Evolutionary conservation across 2,797 vertebrate species (phyloP), one percentile per base, ranked within the genome.

Genomic region (Chiroxiphia lanceolata): DNA sequence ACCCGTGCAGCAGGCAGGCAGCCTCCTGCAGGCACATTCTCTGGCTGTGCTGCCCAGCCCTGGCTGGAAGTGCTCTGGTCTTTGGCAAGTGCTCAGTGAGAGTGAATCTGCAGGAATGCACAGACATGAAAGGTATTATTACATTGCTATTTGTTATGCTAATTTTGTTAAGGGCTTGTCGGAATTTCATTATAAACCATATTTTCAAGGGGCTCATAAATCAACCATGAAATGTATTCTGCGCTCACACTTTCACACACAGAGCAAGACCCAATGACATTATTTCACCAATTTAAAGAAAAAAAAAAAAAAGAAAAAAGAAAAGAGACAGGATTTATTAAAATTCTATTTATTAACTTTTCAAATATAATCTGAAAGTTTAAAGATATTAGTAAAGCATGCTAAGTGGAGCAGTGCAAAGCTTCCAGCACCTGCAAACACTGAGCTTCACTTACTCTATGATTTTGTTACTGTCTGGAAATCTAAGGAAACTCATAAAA

Each of bases 171-270:
- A 82, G 72, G 33, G 92, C 87, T 94, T 95, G 90, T 83, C 48
- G 68, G 94, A 95, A 90, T 94, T 77, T 91, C 78, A 94, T 95
- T 95, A 84, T 50, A 90, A 93, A 71, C 45, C 89, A 75, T 96
- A 88, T 96, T 95, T 97, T 95, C 77, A 97, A 92, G 69, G 82
- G 76, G 61, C 53, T 96, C 82, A 93, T 90, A 86, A 95, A 90
- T 96, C 92, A 97, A 42, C 61, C 92, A 75, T 95, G 93, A 95
- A 96, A 96, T 95, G 45, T 83, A 95, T 93, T 92, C 94, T 79
- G 38, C 4, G 5, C 68, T 94, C 75, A 77, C 93, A 89, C 29
- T 81, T 94, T 68, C 59, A 87, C n/a, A 44, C 38, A 56, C 61
- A 89, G 60, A 83, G 9, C 53, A 83, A 71, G 33, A 78, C 25